A percentile compares a stretch with the other conserved stretches of the same genome.
Evolutionary conservation across 2,113 vertebrate species (phyloP).

Genomic region (Corythoichthys haematopterus): DNA sequence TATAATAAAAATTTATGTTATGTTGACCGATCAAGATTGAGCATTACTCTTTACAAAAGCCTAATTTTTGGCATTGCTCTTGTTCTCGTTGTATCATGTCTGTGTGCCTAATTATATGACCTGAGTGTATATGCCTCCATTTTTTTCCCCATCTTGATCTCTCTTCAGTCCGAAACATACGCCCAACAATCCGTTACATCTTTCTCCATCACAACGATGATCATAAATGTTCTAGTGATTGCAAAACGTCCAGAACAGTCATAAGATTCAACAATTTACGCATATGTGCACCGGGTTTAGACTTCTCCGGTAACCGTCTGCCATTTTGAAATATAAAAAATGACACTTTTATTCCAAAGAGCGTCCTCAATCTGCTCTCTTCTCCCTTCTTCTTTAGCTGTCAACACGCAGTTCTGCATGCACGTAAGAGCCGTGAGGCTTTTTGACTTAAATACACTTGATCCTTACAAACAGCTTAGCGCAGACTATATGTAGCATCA

Average conservation of each 20-base stretch:
- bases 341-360: neutral
- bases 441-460: slow-evolving; percentile 41
- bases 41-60: neutral
- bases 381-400: neutral
- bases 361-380: neutral
- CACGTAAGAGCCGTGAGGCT: slow-evolving; percentile 19
- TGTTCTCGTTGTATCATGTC: too few relatives aligned
- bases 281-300: slow-evolving; percentile 45
- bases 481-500: slow-evolving; percentile 40
- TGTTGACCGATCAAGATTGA: neutral
- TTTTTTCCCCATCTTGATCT: slow-evolving; percentile 33
- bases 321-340: slow-evolving; percentile 58
- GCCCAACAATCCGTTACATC: slow-evolving; percentile 27
- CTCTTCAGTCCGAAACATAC: slow-evolving; percentile 32
- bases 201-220: neutral
- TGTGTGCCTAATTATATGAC: neutral
- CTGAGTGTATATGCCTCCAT: slow-evolving; percentile 48
- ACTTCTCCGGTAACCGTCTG: slow-evolving; percentile 55
- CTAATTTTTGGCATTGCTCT: neutral
- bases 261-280: slow-evolving; percentile 4
- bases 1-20: too few relatives aligned
- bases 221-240: neutral
- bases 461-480: slow-evolving; percentile 55
- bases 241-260: neutral
- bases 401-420: neutral